These are phyloP conservation scores for Acanthurus leucopareius DNA, from an alignment of 2,797 vertebrate genomes.

Conservation along the genomic window DNA sequence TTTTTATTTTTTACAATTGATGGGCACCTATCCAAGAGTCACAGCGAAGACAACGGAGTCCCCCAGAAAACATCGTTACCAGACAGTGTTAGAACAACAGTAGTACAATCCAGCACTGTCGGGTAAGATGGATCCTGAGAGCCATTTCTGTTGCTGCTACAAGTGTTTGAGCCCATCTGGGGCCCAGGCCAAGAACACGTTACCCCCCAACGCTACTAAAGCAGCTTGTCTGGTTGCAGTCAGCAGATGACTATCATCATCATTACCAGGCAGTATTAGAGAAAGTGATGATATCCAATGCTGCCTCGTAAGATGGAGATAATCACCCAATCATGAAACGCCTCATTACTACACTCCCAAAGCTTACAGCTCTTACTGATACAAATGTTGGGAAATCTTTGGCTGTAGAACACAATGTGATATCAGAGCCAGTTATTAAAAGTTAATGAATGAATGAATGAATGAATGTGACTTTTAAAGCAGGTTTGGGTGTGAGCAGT, in stretches of 20 bases:
- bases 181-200: constrained; percentile 1
- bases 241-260: constrained; percentile 93
- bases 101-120: constrained; percentile 98
- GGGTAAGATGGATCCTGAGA: constrained; percentile 98
- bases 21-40: neutral
- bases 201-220: constrained; percentile 9
- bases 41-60: constrained; percentile 73
- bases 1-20: neutral
- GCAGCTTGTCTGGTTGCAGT: constrained; percentile 67
- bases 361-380: neutral
- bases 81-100: constrained; percentile 99
- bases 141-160: constrained; percentile 77
- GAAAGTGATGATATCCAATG: constrained; percentile 95
- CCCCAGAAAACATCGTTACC: constrained; percentile 99
- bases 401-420: neutral
- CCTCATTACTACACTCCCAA: constrained; percentile 1
- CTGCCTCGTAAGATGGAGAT: constrained; percentile 99
- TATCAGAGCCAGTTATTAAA: constrained; percentile 4
- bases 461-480: constrained; percentile 1
- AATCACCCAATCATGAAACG: constrained; percentile 80
- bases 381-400: constrained; percentile 1
- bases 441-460: constrained; percentile 27
- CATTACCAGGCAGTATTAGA: constrained; percentile 99
- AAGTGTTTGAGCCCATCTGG: constrained; percentile 24
- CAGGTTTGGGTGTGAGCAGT: neutral